Base-by-base conservation (phyloP, 2,888 invertebrate species). In the Rotaria magnacalcarata region DNA sequence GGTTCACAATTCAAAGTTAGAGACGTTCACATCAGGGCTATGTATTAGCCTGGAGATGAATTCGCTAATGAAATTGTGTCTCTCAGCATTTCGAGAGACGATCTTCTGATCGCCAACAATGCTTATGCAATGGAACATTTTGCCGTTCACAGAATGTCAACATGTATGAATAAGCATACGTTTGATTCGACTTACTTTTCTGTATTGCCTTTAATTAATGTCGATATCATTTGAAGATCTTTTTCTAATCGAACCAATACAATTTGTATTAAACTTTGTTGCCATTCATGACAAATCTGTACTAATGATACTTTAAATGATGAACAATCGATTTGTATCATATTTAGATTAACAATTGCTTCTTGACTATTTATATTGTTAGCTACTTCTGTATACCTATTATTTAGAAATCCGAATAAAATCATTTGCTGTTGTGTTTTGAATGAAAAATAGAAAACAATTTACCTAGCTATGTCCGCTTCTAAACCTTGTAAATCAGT, bases 281-380 rank as follows among this genome's bases (percentile, higher is more conserved):
- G 95, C 96, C 96, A 96, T 87, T 93, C 92, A 50, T 94, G 92
- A 88, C 96, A 95, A 90, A 95, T 95, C 8, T 93, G 93, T 86
- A 95, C 93, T 85, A 96, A 94, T 0, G 94, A 92, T 88, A 93
- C 93, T 90, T 96, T 96, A 87, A 96, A 91, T 86, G 93, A 93
- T 87, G 93, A 93, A 84, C 94, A 94, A 91, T 95, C 95, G 27
- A 96, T 92, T 80, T 94, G 93, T 50, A 95, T 93, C 90, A 96
- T 96, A 90, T 95, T 94, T 3, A 96, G 94, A 89, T 93, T 93
- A 85, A 94, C 93, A 50, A 94, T 92, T 2, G 94, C 94, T 89
- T 96, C 96, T 90, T 94, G 94, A 87, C 94, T 93, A 89, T 95
- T 94, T 0, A 96, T 94, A 88, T 94, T 93, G 90, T 94, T 95